Conservation (phyloP, 2,888 invertebrate species). For the Calameuta idolon region DNA sequence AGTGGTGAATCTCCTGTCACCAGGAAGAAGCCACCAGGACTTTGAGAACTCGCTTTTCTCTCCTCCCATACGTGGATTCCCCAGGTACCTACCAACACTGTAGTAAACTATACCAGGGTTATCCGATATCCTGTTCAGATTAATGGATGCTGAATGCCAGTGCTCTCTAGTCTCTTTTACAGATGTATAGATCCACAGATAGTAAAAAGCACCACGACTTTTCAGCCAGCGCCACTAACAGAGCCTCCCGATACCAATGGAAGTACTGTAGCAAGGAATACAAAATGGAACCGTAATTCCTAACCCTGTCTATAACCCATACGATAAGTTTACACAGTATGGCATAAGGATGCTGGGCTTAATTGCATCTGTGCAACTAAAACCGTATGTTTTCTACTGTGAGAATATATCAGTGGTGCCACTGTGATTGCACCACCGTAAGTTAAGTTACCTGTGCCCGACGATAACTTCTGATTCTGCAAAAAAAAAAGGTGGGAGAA, state of each 20-base stretch:
- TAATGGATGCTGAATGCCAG: background rate
- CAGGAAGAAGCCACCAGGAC: background rate
- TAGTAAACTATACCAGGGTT: background rate
- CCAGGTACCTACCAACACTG: background rate
- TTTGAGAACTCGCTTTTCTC: constrained; percentile 6
- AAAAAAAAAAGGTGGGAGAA: constrained; percentile 1
- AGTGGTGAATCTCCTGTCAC: constrained; percentile 22
- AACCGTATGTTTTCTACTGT: background rate
- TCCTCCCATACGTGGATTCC: background rate
- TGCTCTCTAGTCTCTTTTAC: background rate
- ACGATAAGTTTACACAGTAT: background rate
- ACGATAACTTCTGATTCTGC: background rate
- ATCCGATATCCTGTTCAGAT: background rate
- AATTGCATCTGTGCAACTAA: background rate
- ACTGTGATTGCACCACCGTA: background rate
- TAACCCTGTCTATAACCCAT: background rate
- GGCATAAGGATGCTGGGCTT: background rate
- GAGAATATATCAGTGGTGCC: background rate
- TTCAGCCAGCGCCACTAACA: background rate
- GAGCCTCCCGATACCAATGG: background rate
- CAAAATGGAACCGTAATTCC: background rate
- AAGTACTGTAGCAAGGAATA: background rate
- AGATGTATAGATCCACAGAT: background rate
- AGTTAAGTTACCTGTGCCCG: background rate
- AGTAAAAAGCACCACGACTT: background rate